Conservation (phyloP, 2,888 invertebrate species). For the Chrysodeixis includens region DNA sequence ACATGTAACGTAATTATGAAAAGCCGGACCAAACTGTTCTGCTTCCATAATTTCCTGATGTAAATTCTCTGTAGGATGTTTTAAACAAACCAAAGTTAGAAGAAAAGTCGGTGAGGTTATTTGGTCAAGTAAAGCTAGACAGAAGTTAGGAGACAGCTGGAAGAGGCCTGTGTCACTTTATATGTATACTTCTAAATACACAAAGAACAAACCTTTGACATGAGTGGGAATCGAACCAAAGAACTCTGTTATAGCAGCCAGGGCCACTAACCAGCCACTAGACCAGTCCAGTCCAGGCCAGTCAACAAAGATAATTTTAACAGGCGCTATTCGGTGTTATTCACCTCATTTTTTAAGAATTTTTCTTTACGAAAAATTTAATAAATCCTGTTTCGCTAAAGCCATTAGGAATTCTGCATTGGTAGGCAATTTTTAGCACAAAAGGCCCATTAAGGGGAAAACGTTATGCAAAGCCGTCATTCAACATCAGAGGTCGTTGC, state of each 20-base stretch:
- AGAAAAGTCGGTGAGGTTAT: too few species aligned
- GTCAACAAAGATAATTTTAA: background rate
- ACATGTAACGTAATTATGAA: constrained; percentile 29
- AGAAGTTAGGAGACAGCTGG: too few species aligned
- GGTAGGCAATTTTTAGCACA: constrained; percentile 50
- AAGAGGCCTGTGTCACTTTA: too few species aligned
- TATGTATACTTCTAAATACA: too few species aligned
- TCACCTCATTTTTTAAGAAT: background rate
- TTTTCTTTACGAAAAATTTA: too few species aligned
- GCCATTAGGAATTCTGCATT: constrained; percentile 47
- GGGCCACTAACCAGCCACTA: too few species aligned
- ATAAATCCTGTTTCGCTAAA: too few species aligned
- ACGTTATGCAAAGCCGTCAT: constrained; percentile 41
- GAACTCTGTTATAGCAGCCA: too few species aligned
- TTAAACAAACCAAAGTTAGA: background rate
- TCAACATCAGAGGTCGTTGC: constrained; percentile 55
- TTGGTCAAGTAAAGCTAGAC: too few species aligned
- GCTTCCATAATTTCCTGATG: constrained; percentile 1
- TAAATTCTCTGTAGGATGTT: background rate
- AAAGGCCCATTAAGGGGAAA: constrained; percentile 41
- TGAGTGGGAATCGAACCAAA: too few species aligned
- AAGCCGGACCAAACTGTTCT: constrained; percentile 5
- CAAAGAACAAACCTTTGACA: too few species aligned
- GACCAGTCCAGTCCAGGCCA: too few species aligned
- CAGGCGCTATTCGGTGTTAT: background rate